These are phyloP conservation scores for Ataeniobius toweri DNA, from an alignment of 2,797 vertebrate species.

Conservation along the genomic window DNA sequence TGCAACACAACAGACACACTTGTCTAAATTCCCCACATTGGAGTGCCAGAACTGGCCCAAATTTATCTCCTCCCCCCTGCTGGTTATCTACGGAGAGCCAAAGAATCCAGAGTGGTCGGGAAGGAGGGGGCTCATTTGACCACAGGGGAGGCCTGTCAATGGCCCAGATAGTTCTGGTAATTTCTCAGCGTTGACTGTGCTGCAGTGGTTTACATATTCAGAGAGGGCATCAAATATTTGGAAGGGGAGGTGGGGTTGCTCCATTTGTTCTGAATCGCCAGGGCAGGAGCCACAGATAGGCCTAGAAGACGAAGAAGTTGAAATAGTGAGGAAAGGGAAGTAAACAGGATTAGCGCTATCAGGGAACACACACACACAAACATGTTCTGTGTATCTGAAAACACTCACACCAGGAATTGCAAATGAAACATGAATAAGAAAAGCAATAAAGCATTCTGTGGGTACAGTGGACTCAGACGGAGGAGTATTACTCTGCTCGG, in stretches of 20 bases:
- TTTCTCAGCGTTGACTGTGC: conserved; percentile 70
- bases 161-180: conserved; percentile 85
- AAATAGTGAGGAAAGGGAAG: conserved; percentile 57
- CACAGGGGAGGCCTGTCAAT: conserved; percentile 81
- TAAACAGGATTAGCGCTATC: conserved; percentile 84
- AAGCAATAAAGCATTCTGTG: conserved; percentile 70
- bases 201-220: conserved; percentile 78
- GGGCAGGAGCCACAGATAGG: conserved; percentile 57
- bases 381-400: conserved; percentile 33
- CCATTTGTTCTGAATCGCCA: conserved; percentile 28
- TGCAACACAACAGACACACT: conserved; percentile 43
- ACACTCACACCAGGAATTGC: conserved; percentile 60
- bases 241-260: conserved; percentile 14
- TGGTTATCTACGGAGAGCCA: conserved; percentile 64
- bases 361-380: conserved; percentile 37
- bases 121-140: conserved; percentile 70
- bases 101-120: conserved; percentile 29
- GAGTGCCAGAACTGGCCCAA: conserved; percentile 34
- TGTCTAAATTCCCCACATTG: conserved; percentile 46
- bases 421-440: conserved; percentile 82
- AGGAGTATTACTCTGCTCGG: conserved; percentile 53
- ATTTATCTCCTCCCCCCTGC: conserved; percentile 60
- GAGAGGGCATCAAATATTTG: conserved; percentile 68
- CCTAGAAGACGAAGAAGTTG: conserved; percentile 74
- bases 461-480: conserved; percentile 48